Base-by-base conservation (phyloP, 2,113 vertebrate species). In the Toxotes jaculatrix region DNA sequence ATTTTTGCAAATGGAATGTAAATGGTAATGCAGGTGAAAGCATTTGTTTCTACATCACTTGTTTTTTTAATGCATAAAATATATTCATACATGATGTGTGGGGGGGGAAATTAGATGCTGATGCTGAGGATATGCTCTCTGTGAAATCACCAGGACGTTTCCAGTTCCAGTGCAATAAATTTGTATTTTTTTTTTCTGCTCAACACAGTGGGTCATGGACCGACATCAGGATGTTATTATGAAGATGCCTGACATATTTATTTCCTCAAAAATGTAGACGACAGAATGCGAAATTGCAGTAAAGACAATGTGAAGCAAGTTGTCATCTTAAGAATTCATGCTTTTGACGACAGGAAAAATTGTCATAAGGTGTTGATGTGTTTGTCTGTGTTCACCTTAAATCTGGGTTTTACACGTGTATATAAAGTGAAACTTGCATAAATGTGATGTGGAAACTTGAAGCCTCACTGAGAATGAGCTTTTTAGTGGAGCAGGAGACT, bases 1-100 rank as follows among this genome's bases (percentile, higher is more conserved):
- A 19, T 85, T 75, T 68, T 4, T 68, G 55, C 59, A 68, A 7
- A 32, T 62, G 68, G 42, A 75, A 43, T 42, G 3, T 45, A 68
- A 86, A 82, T 64, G 56, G 11, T 45, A 55, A 61, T 2, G 0
- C n/a, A 36, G 51, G 53, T 0, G 3, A 34, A 63, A 74, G 62
- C 64, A 75, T 23, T 19, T 76, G 79, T 62, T 75, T 56, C 1
- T 23, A 5, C 5, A 11, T 43, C 5, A 59, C 49, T 23, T n/a
- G 21, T 73, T 43, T 59, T 16, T 45, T 70, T 4, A 43, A 3
- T 1, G 1, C 0, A 2, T 61, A 19, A 47, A 53, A 77, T 42
- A 7, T 72, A 53, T 78, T 80, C 32, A 49, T 40, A 16, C 9
- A 34, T 66, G 19, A 55, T 65, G 34, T 55, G 66, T 60, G 31